phyloP scores from a whole-genome alignment of 1,140 invertebrate species.

The Meteorus sp. region DNA sequence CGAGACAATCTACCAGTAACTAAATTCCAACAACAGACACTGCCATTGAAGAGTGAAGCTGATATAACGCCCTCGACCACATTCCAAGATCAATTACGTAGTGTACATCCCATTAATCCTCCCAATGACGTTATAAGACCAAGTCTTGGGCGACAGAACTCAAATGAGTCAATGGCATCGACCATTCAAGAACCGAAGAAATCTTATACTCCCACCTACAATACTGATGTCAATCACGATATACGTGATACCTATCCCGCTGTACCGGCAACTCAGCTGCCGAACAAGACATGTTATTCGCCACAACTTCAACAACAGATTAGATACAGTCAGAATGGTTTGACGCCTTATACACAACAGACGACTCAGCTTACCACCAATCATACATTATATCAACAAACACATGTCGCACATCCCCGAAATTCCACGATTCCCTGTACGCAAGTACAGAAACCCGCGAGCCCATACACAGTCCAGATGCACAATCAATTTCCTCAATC shows the following conservation, averaged over 20 bases:
- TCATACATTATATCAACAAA: conserved; percentile 45
- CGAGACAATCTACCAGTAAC: conserved; percentile 41
- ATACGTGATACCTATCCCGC: conserved; percentile 36
- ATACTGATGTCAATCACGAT: conserved; percentile 36
- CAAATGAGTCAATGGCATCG: conserved; percentile 38
- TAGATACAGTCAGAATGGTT: conserved; percentile 48
- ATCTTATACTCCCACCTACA: conserved; percentile 28
- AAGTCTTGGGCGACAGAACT: conserved; percentile 40
- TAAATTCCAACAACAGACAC: conserved; percentile 56
- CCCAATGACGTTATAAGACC: conserved; percentile 33
- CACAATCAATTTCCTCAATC: conserved; percentile 46
- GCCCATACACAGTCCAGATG: conserved; percentile 49
- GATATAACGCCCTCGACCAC: conserved; percentile 52
- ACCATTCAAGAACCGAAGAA: conserved; percentile 39
- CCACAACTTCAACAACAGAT: conserved; percentile 48
- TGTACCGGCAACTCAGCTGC: conserved; percentile 23
- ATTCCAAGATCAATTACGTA: conserved; percentile 53
- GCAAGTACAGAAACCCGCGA: conserved; percentile 49
- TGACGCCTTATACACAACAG: conserved; percentile 38
- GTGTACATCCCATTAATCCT: conserved; percentile 44
- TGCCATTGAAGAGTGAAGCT: conserved; percentile 54
- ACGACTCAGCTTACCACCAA: no score
- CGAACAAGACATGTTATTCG: conserved; percentile 37
- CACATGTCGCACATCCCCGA: conserved; percentile 42
- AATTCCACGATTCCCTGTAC: conserved; percentile 45